phyloP scores from a whole-genome alignment of 2,888 invertebrate species.

The Agrotis exclamationis region DNA sequence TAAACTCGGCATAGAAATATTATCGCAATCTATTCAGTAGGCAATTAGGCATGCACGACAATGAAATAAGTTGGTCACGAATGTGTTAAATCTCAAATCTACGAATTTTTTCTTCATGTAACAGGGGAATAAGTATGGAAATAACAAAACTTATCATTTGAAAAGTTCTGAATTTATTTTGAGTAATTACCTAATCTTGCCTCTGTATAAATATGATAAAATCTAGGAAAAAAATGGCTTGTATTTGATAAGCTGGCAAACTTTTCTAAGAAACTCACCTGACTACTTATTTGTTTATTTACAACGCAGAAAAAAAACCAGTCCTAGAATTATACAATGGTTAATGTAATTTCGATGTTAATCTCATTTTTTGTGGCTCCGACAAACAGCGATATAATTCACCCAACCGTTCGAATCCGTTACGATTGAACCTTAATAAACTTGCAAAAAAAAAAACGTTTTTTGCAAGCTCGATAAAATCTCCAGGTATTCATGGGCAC shows the following conservation, averaged over 20 bases:
- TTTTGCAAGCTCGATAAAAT: conserved; percentile 40
- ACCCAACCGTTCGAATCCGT: conserved; percentile 45
- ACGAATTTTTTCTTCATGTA: background rate
- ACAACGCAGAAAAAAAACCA: conserved; percentile 8
- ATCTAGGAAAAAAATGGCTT: background rate
- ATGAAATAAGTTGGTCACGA: conserved; percentile 50
- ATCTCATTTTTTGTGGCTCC: conserved; percentile 39
- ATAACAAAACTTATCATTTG: background rate
- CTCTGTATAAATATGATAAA: background rate
- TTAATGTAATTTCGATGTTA: conserved; percentile 23
- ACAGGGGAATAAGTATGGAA: background rate
- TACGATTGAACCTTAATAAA: conserved; percentile 39
- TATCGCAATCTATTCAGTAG: conserved; percentile 24
- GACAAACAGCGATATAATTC: conserved; percentile 39
- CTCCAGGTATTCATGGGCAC: conserved; percentile 43
- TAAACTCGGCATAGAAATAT: conserved; percentile 47
- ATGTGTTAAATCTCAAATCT: conserved; percentile 20
- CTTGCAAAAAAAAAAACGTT: conserved; percentile 21
- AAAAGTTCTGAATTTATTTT: background rate
- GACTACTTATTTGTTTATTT: background rate
- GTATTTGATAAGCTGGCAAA: background rate
- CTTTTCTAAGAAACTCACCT: background rate
- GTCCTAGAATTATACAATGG: conserved; percentile 14
- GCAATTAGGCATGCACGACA: conserved; percentile 35
- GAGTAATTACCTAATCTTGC: background rate